These are phyloP conservation scores for Acheta domesticus DNA, from an alignment of 2,888 invertebrate genomes.

Conservation along the genomic window DNA sequence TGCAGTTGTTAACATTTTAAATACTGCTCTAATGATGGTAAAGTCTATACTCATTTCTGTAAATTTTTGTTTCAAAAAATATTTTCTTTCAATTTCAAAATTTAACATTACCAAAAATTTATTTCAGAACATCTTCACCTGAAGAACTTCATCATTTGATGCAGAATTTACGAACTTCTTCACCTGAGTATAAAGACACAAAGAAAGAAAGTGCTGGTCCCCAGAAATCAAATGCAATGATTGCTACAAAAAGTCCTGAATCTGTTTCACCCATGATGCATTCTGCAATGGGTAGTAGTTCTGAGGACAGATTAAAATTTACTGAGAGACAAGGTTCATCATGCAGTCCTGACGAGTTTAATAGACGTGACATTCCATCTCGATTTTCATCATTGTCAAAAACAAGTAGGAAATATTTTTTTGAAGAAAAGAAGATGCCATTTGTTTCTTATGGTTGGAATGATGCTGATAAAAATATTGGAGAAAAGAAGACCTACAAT, in stretches of 20 bases:
- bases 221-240: background rate
- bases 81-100: too few species aligned
- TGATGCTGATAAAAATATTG: slow-evolving; percentile 33
- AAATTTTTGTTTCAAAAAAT: too few species aligned
- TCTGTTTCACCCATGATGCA: background rate
- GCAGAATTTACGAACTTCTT: background rate
- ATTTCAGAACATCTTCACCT: background rate
- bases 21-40: too few species aligned
- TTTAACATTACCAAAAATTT: background rate
- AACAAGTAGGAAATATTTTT: slow-evolving; percentile 30
- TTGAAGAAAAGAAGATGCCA: slow-evolving; percentile 30
- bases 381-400: slow-evolving; percentile 23
- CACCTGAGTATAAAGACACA: too few species aligned
- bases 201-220: too few species aligned
- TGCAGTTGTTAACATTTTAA: too few species aligned
- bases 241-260: background rate
- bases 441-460: slow-evolving; percentile 37
- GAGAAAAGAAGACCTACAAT: slow-evolving; percentile 37
- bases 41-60: too few species aligned
- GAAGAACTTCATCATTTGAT: slow-evolving; percentile 1
- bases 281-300: background rate
- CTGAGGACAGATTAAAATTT: background rate
- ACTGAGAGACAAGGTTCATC: background rate
- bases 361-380: background rate
- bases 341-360: background rate